These are phyloP conservation scores for Busseola fusca DNA, from an alignment of 2,888 invertebrate genomes.

Conservation along the genomic window DNA sequence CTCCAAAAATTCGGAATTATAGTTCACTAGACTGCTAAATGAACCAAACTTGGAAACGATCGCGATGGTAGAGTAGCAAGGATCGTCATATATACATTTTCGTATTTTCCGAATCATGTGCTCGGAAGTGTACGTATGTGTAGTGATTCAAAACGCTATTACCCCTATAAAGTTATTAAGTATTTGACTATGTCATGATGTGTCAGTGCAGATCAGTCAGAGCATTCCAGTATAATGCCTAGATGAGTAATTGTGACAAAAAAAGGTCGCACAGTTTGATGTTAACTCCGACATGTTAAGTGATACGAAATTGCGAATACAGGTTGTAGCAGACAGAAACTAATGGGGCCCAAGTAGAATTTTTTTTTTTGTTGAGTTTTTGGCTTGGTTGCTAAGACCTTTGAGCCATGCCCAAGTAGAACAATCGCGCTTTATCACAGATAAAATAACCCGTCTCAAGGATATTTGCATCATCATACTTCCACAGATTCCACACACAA, in stretches of 20 bases:
- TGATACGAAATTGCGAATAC: slow-evolving; percentile 7
- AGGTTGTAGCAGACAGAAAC: slow-evolving; percentile 50
- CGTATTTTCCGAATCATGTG: slow-evolving; percentile 3
- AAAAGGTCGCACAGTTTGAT: slow-evolving; percentile 20
- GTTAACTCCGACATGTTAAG: slow-evolving; percentile 18
- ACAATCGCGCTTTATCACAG: slow-evolving; percentile 66
- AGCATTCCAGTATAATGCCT: slow-evolving; percentile 23
- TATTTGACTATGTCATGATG: neutral
- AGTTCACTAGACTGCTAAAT: slow-evolving; percentile 21
- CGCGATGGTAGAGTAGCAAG: neutral
- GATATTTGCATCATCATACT: slow-evolving; percentile 71
- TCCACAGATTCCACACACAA: slow-evolving; percentile 63
- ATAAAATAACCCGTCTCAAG: slow-evolving; percentile 72
- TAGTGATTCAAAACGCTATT: neutral
- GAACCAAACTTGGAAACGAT: slow-evolving; percentile 24
- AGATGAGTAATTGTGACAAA: slow-evolving; percentile 12
- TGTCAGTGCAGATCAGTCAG: slow-evolving; percentile 3
- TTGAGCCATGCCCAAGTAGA: slow-evolving; percentile 53
- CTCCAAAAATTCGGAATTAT: slow-evolving; percentile 29
- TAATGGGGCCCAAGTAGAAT: slow-evolving; percentile 54
- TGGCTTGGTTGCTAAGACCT: too few species aligned
- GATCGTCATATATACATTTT: neutral
- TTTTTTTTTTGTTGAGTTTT: too few species aligned
- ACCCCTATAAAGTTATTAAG: neutral
- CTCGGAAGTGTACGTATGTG: neutral